phyloP scores from a whole-genome alignment of 2,797 vertebrate species.

The Melanotaenia maccullochi region DNA sequence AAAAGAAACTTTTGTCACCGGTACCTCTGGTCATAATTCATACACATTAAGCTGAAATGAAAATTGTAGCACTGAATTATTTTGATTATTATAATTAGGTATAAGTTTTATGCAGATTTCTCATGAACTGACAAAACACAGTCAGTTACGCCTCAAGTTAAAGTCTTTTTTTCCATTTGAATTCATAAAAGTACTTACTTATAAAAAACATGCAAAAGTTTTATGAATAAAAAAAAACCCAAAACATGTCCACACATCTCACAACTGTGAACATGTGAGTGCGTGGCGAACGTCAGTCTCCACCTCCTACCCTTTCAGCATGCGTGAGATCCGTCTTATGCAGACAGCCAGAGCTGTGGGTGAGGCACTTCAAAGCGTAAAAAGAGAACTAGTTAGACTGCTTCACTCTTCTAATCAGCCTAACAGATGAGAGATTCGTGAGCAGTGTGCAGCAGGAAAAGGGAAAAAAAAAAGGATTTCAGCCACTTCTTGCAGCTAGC shows the following conservation, averaged over 20 bases:
- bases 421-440: constrained; percentile 45
- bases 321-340: constrained; percentile 63
- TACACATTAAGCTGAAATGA: constrained; percentile 2
- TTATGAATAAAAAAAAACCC: too few relatives aligned
- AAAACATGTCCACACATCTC: not conserved
- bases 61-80: constrained; percentile 1
- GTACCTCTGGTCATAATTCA: not conserved
- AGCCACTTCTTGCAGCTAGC: constrained; percentile 29
- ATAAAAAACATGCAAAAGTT: too few relatives aligned
- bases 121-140: too few relatives aligned
- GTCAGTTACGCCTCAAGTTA: too few relatives aligned
- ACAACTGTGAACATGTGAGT: constrained; percentile 3
- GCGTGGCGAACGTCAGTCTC: not conserved
- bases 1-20: not conserved
- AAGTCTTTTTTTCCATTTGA: not conserved
- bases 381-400: constrained; percentile 57
- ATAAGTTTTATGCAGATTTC: too few relatives aligned
- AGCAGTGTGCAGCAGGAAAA: constrained; percentile 39
- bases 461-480: constrained; percentile 28
- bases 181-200: not conserved
- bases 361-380: constrained; percentile 70
- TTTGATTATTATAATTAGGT: not conserved
- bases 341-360: constrained; percentile 59
- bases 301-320: constrained; percentile 36
- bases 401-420: constrained; percentile 68